These are phyloP conservation scores for Laspeyria flexula DNA, from an alignment of 2,888 invertebrate species.

Conservation along the genomic window DNA sequence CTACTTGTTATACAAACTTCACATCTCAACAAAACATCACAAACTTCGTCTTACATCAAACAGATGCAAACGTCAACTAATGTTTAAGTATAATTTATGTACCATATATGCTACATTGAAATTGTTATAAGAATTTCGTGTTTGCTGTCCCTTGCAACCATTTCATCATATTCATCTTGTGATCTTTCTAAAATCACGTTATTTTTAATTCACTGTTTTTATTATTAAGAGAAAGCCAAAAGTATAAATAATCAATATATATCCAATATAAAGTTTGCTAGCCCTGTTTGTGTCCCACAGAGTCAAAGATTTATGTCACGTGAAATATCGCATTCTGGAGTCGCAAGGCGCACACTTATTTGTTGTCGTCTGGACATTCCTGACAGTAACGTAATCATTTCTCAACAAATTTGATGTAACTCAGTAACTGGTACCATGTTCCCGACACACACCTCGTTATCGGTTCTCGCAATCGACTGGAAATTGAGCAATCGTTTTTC, in stretches of 20 bases:
- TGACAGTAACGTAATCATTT: slow-evolving; percentile 6
- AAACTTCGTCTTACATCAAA: too few species aligned
- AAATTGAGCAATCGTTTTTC: neutral
- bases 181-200: too few species aligned
- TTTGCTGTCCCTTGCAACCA: too few species aligned
- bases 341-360: slow-evolving; percentile 5
- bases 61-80: too few species aligned
- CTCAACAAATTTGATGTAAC: slow-evolving; percentile 9
- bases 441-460: neutral
- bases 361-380: slow-evolving; percentile 12
- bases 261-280: neutral
- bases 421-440: slow-evolving; percentile 2
- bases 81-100: too few species aligned
- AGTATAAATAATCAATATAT: too few species aligned
- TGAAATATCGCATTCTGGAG: slow-evolving; percentile 14
- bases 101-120: too few species aligned
- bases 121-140: too few species aligned
- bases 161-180: too few species aligned
- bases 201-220: too few species aligned
- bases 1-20: neutral
- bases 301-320: slow-evolving; percentile 11
- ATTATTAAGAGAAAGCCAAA: too few species aligned
- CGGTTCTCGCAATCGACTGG: neutral
- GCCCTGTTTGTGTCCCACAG: slow-evolving; percentile 3
- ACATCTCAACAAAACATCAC: too few species aligned